Conservation (phyloP, 2,888 invertebrate genomes). For the Operophtera brumata region DNA sequence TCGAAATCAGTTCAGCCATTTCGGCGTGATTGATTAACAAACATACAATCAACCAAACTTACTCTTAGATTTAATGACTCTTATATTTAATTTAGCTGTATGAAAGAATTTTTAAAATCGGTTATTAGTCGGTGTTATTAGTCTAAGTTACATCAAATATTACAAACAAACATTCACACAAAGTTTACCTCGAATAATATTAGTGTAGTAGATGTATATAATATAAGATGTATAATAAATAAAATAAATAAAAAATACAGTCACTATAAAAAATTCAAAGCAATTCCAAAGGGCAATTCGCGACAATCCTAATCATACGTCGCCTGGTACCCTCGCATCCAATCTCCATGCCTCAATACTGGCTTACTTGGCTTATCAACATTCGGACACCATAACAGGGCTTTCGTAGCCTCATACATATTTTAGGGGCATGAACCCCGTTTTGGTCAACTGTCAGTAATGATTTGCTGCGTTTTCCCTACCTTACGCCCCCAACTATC, state of each 20-base stretch:
- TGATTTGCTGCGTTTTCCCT: slow-evolving; percentile 77
- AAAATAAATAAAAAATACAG: slow-evolving; percentile 16
- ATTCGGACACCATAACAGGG: slow-evolving; percentile 81
- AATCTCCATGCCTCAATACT: slow-evolving; percentile 62
- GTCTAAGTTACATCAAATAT: too few relatives aligned
- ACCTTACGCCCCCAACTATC: slow-evolving; percentile 57
- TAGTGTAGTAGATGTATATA: too few relatives aligned
- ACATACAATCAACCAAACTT: too few relatives aligned
- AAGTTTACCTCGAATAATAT: too few relatives aligned
- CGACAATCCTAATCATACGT: slow-evolving; percentile 66
- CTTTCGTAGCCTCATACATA: slow-evolving; percentile 77
- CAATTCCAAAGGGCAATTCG: slow-evolving; percentile 44
- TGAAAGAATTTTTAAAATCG: too few relatives aligned
- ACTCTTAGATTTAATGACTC: too few relatives aligned
- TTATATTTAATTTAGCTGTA: too few relatives aligned
- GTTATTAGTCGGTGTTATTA: too few relatives aligned
- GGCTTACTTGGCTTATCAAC: slow-evolving; percentile 69
- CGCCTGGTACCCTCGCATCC: slow-evolving; percentile 56
- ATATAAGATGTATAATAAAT: not conserved
- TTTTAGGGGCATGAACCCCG: slow-evolving; percentile 75
- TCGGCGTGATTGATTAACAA: too few relatives aligned
- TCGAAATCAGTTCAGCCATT: too few relatives aligned
- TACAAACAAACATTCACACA: too few relatives aligned
- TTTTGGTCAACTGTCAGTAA: slow-evolving; percentile 81
- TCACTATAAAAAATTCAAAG: slow-evolving; percentile 32